Evolutionary conservation across 30 jellyfish, hydroid and myxozoan species (phyloP), one percentile per base, ranked within the genome.

Genomic region (Cassiopea xamachana): DNA sequence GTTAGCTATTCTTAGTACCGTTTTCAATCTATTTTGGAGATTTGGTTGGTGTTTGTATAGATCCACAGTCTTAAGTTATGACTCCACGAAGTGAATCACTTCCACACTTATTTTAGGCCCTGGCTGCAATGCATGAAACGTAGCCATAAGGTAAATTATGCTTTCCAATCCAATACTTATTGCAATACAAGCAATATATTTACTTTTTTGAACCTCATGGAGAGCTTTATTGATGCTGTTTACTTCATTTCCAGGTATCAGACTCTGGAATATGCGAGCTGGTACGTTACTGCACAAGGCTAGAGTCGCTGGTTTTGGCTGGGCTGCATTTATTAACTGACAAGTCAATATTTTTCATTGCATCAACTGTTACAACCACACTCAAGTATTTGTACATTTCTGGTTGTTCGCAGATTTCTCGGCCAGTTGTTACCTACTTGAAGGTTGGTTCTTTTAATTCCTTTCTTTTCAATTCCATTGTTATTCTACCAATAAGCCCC

Each of bases 261-360:
- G 97, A 91, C 60, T 44, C 83, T 76, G 97, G 97, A 27, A 83
- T 91, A 7, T 91, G 97, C 60, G 97, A 91, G 60, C 49, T 91
- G 12, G 91, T 82, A 46, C 93, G 94, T 27, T 83, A 39, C 49
- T 77, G 93, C 69, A 19, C 89, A 15, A 46, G 83, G 1, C 77
- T 91, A 15, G 87, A 80, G 27, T 73, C 76, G 59, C 77, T 84
- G 46, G 94, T 91, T 45, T 58, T 91, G 46, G 82, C 97, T 45
- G 97, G 97, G 27, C n/a, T 83, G 39, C 93, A 77, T 59, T 50
- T 19, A 46, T 59, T 91, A 14, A 91, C 97, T 8, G 97, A 91
- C 55, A 86, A 59, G 16, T 45, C 91, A 0, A 82, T 91, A 48
- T 91, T 91, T 73, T 60, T 69, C 72, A 72, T 91, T 90, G 97